Conservation (phyloP, 2,113 vertebrate genomes). For the Caloenas nicobarica region DNA sequence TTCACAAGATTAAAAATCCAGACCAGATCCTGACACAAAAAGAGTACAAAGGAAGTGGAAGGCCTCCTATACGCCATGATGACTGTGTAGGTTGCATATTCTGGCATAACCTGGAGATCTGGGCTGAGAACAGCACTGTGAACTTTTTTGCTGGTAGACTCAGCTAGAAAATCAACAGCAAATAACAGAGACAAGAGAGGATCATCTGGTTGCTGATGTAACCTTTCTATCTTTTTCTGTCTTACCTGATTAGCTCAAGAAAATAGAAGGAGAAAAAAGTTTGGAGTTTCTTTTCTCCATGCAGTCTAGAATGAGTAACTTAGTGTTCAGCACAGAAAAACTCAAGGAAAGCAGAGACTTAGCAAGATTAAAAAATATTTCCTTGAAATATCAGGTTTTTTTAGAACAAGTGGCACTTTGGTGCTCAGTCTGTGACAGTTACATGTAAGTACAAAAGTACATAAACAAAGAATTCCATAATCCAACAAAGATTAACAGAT, state of each 20-base stretch:
- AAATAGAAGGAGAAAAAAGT: neutral
- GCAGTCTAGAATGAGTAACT: neutral
- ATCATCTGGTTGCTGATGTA: neutral
- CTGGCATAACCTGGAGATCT: neutral
- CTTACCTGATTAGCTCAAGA: neutral
- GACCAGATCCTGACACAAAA: neutral
- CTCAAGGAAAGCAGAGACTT: neutral
- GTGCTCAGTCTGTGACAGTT: neutral
- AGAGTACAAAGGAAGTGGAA: neutral
- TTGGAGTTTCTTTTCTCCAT: neutral
- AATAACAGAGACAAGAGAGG: neutral
- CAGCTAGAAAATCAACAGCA: neutral
- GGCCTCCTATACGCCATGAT: neutral
- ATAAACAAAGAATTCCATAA: neutral
- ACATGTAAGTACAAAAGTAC: neutral
- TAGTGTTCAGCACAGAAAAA: neutral
- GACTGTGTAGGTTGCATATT: neutral
- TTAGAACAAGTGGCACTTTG: neutral
- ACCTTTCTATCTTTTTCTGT: neutral
- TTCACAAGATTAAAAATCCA: neutral
- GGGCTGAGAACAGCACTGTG: neutral
- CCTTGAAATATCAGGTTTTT: neutral
- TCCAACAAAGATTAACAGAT: neutral
- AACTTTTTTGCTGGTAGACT: neutral
- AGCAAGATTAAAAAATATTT: neutral